Evolutionary conservation across 2,113 vertebrate genomes (phyloP), one percentile per base, ranked within the genome.

Genomic region (Panurus biarmicus): DNA sequence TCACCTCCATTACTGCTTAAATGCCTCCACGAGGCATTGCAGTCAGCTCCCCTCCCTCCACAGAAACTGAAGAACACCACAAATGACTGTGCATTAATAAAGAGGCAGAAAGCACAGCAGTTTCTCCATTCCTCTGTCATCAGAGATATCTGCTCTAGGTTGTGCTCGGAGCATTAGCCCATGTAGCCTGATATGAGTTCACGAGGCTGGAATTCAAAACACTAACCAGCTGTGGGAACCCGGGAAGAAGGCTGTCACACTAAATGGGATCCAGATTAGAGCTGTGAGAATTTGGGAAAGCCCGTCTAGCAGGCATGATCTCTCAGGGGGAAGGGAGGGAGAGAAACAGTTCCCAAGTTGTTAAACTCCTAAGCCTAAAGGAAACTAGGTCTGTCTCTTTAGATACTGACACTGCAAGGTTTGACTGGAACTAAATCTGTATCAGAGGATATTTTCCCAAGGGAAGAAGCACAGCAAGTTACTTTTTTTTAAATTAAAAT

Each of bases 191-290:
- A 98, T 98, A 98, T 99, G 98, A 99, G 98, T 98, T 99, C 98
- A 98, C 97, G 96, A 97, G 97, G 97, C 97, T 98, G 98, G 98
- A 99, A 98, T 99, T 98, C 98, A 98, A 98, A 99, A 99, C 98
- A 98, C 98, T 98, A 98, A 98, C 98, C 98, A 99, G 98, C 98
- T 99, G 98, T 98, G 98, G 97, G 98, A 98, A 98, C 98, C 98
- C 95, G 97, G 98, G 96, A 96, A 98, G 96, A 90, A 96, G 97
- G 94, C 95, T 98, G 98, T 98, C 98, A 98, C 98, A 98, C 96
- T 98, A 97, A 98, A 98, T 95, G 97, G 97, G 94, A 97, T 98
- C 97, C 96, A 98, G 98, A 98, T 98, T 98, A 98, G 96, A 97
- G 96, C 97, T 98, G 97, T 98, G 97, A 98, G 98, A 98, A 98